Conservation (phyloP, 2,113 vertebrate genomes). For the Zeus faber region DNA sequence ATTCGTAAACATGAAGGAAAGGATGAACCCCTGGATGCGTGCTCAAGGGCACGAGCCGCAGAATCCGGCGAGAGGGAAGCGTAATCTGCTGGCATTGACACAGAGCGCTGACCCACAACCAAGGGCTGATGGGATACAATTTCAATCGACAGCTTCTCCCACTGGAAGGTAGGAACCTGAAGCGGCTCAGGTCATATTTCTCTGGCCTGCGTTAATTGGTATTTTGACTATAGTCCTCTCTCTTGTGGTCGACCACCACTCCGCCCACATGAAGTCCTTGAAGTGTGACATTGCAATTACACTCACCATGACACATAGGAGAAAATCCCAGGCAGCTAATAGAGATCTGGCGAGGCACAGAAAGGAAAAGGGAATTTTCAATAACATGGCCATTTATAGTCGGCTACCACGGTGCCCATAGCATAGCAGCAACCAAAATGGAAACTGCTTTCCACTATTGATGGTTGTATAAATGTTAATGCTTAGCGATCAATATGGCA, state of each 20-base stretch:
- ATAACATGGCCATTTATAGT: slow-evolving; percentile 60
- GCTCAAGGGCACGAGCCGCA: slow-evolving; percentile 56
- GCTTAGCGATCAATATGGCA: slow-evolving; percentile 57
- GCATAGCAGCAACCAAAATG: slow-evolving; percentile 29
- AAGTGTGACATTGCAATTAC: slow-evolving; percentile 78
- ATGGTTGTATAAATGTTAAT: slow-evolving; percentile 61
- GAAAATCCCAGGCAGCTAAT: slow-evolving; percentile 65
- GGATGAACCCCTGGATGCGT: slow-evolving; percentile 48
- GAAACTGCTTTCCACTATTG: slow-evolving; percentile 50
- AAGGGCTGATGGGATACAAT: slow-evolving; percentile 67
- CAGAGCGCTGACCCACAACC: slow-evolving; percentile 61
- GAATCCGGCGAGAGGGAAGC: slow-evolving; percentile 46
- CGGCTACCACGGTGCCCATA: slow-evolving; percentile 31
- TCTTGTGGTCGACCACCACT: slow-evolving; percentile 62
- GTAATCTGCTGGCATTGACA: slow-evolving; percentile 61
- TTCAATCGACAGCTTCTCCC: slow-evolving; percentile 63
- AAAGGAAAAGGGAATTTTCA: slow-evolving; percentile 66
- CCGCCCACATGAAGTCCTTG: slow-evolving; percentile 68
- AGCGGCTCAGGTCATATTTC: slow-evolving; percentile 63
- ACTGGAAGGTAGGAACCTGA: slow-evolving; percentile 57
- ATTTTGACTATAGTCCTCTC: slow-evolving; percentile 71
- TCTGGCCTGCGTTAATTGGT: slow-evolving; percentile 72
- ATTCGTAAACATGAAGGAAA: slow-evolving; percentile 40
- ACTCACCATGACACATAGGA: slow-evolving; percentile 67
- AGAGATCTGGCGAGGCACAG: slow-evolving; percentile 53